Conservation (phyloP, 2,888 invertebrate genomes). For the Byasa hedistus region DNA sequence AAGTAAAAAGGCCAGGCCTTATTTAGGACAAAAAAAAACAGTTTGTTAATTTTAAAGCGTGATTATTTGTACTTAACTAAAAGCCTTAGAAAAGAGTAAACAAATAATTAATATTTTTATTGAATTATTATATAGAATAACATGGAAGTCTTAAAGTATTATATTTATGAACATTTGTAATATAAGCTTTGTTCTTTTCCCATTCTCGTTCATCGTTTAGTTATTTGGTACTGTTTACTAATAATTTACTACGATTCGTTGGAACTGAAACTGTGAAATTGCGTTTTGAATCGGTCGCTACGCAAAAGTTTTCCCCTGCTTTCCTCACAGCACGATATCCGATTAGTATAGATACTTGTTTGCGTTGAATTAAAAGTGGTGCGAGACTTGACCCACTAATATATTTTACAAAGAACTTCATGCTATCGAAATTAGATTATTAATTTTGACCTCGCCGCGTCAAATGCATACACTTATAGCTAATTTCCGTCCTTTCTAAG, state of each 20-base stretch:
- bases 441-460: conserved; percentile 20
- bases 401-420: conserved; percentile 1
- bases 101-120: too few relatives aligned
- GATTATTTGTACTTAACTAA: too few relatives aligned
- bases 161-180: too few relatives aligned
- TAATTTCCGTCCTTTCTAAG: conserved; percentile 17
- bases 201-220: neutral
- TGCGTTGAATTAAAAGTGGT: conserved; percentile 4
- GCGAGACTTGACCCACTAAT: conserved; percentile 4
- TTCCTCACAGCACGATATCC: conserved; percentile 15
- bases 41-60: too few relatives aligned
- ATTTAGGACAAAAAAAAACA: too few relatives aligned
- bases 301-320: conserved; percentile 2
- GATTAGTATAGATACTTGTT: neutral
- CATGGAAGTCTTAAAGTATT: too few relatives aligned
- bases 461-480: conserved; percentile 1
- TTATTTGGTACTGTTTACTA: neutral
- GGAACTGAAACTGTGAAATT: conserved; percentile 20
- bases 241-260: neutral
- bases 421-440: neutral
- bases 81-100: too few relatives aligned
- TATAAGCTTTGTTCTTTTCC: too few relatives aligned
- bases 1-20: too few relatives aligned
- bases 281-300: neutral
- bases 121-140: too few relatives aligned